Base-by-base conservation (phyloP, 2,888 invertebrate species). In the Quadroppia sp. region DNA sequence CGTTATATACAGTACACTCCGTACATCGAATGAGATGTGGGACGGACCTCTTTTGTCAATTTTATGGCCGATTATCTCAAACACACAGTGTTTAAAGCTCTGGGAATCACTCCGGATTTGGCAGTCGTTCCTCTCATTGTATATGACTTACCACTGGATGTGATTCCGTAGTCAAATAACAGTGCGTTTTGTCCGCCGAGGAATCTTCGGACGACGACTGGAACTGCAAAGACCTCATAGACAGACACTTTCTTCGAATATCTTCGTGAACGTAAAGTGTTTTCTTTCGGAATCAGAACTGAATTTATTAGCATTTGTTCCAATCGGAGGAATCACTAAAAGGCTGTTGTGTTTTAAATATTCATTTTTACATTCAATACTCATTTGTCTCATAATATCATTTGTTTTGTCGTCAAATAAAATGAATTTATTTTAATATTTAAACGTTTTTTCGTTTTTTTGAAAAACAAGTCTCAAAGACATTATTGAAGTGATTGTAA, bases 151-250 rank as follows among this genome's bases (percentile, higher is more conserved):
- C 99, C 99, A 76, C 87, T 87, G 1, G 95, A 95, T 0, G 98
- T 98, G 4, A 98, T 93, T n/a, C 99, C 98, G 81, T 99, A 99
- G 0, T 97, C 93, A 82, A 99, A 98, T 71, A 99, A 84, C 36
- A 99, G 85, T 13, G 83, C 83, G 78, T 78, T 77, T 82, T 90
- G 91, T 45, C 76, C 76, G 42, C n/a, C 45, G 36, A 76, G 20
- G n/a, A 76, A 83, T n/a, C n/a, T n/a, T 77, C 86, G 85, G 70
- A 92, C 89, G 0, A 98, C 89, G n/a, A 97, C 84, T 0, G 95
- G 96, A 70, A 90, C 85, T 0, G 92, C 92, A 0, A 94, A 90
- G 79, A 88, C 85, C 76, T 90, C 88, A 82, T 94, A 96, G 3
- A 94, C 84, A 76, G 91, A 89, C 84, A 64, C 78, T 87, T 0